Evolutionary conservation across 2,113 vertebrate genomes (phyloP).

Genomic region (Rissa tridactyla): DNA sequence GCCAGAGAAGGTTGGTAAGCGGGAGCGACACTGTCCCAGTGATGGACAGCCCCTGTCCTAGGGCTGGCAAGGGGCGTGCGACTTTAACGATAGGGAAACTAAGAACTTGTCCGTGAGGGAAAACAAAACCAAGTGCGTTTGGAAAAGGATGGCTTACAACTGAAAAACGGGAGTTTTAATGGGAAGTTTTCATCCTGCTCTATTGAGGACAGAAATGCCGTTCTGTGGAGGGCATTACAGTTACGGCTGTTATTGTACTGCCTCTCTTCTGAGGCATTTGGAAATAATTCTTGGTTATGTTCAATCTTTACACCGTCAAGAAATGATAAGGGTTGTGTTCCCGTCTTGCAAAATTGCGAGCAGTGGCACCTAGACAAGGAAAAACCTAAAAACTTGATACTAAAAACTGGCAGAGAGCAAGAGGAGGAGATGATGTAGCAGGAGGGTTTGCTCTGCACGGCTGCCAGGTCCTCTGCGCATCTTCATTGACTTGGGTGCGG

Average conservation of each 20-base stretch:
- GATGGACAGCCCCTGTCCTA: background rate
- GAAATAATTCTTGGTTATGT: background rate
- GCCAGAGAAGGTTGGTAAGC: background rate
- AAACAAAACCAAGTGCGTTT: background rate
- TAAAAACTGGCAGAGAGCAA: background rate
- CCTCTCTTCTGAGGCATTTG: background rate
- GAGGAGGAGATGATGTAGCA: background rate
- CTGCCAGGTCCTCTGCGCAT: background rate
- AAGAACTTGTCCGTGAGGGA: background rate
- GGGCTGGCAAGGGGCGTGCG: background rate
- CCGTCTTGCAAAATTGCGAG: background rate
- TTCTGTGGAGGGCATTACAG: background rate
- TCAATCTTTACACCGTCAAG: background rate
- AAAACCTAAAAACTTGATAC: background rate
- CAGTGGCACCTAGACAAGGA: background rate
- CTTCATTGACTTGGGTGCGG: fast-evolving
- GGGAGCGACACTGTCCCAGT: background rate
- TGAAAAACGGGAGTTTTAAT: background rate
- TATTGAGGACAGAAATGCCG: background rate
- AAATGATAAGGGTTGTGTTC: background rate
- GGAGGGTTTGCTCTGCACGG: background rate
- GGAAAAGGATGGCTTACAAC: background rate
- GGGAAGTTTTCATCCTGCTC: too few relatives aligned
- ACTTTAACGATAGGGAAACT: too few relatives aligned
- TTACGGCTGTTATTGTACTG: background rate